Percentiles rank a stretch among this genome's conserved stretches.
These are phyloP conservation scores for Paramormyrops hopkinsi DNA, from an alignment of 2,797 vertebrate species.

Conservation along the genomic window DNA sequence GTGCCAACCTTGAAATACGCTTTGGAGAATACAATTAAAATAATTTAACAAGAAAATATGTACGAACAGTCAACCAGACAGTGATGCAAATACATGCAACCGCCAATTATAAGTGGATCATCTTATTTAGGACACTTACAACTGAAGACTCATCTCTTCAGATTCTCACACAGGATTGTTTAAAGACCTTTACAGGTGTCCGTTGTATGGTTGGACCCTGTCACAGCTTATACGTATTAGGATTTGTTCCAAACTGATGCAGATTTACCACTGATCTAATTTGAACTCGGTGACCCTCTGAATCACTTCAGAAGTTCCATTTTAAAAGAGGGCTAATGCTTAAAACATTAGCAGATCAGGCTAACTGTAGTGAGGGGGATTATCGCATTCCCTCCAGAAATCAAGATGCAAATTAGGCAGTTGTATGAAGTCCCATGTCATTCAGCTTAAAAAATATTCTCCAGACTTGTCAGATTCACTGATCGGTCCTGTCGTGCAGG, in stretches of 20 bases:
- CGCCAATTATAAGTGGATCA: not conserved
- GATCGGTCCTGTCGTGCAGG: not conserved
- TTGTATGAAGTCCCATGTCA: not conserved
- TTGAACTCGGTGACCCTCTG: not conserved
- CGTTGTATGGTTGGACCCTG: not conserved
- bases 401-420: not conserved
- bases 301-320: not conserved
- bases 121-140: not conserved
- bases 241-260: not conserved
- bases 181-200: not conserved
- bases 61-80: not conserved
- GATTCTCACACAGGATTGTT: not conserved
- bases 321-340: not conserved
- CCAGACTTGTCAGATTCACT: not conserved
- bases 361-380: not conserved
- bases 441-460: not conserved
- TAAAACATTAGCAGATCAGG: not conserved
- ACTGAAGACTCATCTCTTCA: not conserved
- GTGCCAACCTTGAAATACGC: not conserved
- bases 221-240: not conserved
- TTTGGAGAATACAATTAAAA: slow-evolving; percentile 7
- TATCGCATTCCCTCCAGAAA: not conserved
- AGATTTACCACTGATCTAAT: not conserved
- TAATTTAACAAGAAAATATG: slow-evolving; percentile 5
- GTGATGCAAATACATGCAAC: not conserved